Evolutionary conservation across 2,888 invertebrate species (phyloP), one percentile per base, ranked within the genome.

Genomic region (Orthonychiurus folsomi): DNA sequence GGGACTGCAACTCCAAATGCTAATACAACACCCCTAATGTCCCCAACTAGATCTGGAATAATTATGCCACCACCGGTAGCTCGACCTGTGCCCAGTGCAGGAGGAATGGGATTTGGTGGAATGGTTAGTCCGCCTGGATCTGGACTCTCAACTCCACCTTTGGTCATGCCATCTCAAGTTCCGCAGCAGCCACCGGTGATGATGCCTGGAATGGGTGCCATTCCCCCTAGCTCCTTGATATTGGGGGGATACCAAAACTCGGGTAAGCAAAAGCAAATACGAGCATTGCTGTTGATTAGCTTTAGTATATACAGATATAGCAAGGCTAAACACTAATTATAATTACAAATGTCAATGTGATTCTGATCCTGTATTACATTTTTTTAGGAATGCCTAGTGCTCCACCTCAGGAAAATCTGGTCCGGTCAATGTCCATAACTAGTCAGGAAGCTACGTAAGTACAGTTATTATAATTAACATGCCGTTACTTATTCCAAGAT

Each of bases 121-220:
- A 37, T 37, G 37, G 37, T 37, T 15, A 37, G 37, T 37, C 37
- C 37, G 5, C 37, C 37, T 37, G 9, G 5, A 5, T 37, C 61
- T 65, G 66, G 66, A 54, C 63, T 64, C 63, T 57, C 63, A 15
- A 62, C 65, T n/a, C 60, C 59, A 15, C 50, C 65, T 21, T 50
- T 62, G 18, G 27, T 26, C 21, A 72, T 71, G 75, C 57, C 47
- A 12, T 66, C 89, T n/a, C n/a, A n/a, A n/a, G 15, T 88, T 78
- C 93, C 94, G 0, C 93, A 93, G 75, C 81, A 99, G 67, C 90
- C 94, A 5, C 91, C 94, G 0, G 81, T 28, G 3, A 28, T 28
- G 12, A 27, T 9, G 18, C 12, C 27, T 26, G 20, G 27, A 18
- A 56, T 56, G 26, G 56, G 27, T 15, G 54, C 5, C 12, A 24